Evolutionary conservation across 2,888 invertebrate species (phyloP).

Genomic region (Nebria salina): DNA sequence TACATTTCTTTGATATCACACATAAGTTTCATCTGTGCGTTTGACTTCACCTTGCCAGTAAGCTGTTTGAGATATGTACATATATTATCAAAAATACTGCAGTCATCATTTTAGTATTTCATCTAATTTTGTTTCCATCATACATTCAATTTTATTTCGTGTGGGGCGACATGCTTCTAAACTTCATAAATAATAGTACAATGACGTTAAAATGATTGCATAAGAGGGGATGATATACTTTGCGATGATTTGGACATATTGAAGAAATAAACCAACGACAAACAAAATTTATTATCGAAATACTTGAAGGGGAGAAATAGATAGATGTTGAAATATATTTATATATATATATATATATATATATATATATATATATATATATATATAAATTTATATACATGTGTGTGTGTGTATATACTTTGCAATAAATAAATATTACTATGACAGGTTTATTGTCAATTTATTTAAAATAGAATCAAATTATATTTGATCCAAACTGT

Average conservation of each 20-base stretch:
- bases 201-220: not conserved
- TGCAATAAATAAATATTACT: not conserved
- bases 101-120: too few species aligned
- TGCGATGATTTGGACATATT: not conserved
- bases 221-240: not conserved
- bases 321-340: not conserved
- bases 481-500: not conserved
- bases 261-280: not conserved
- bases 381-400: not conserved
- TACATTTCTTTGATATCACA: too few species aligned
- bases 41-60: too few species aligned
- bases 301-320: not conserved
- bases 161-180: not conserved
- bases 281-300: not conserved
- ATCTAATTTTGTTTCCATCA: too few species aligned
- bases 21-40: too few species aligned
- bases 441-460: not conserved
- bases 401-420: not conserved
- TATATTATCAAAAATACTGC: too few species aligned
- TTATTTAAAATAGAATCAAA: conserved; percentile 1
- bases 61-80: too few species aligned
- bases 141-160: too few species aligned
- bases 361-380: not conserved
- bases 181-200: not conserved
- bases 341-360: not conserved